These are phyloP conservation scores for Acipenser oxyrinchus DNA, from an alignment of 2,797 vertebrate genomes.

Conservation along the genomic window DNA sequence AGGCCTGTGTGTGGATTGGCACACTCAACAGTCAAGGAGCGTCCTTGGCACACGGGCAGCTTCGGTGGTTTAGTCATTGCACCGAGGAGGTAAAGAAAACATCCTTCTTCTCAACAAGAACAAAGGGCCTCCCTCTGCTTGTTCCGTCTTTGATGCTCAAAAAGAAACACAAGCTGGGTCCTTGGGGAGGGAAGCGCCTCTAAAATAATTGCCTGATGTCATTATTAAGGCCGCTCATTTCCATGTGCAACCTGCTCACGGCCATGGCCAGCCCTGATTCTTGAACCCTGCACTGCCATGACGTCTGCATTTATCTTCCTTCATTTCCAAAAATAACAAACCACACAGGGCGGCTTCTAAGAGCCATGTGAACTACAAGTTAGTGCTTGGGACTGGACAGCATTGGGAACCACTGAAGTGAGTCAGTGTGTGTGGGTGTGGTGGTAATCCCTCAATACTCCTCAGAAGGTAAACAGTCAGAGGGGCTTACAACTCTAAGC, in stretches of 20 bases:
- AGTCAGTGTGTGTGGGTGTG: too few relatives aligned
- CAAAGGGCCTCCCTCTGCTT: not conserved
- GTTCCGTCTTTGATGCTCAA: not conserved
- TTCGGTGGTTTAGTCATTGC: slow-evolving; percentile 7
- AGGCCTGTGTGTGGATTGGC: not conserved
- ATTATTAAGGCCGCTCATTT: not conserved
- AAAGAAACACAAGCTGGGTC: not conserved
- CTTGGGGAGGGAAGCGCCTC: not conserved
- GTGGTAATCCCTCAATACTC: not conserved
- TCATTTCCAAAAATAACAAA: not conserved
- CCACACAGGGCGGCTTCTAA: not conserved
- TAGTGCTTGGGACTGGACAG: not conserved
- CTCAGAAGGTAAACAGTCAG: too few relatives aligned
- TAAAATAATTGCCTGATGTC: not conserved
- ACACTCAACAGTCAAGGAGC: not conserved
- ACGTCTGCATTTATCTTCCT: not conserved
- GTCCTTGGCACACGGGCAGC: not conserved
- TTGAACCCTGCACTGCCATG: not conserved
- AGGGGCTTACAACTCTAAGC: too few relatives aligned
- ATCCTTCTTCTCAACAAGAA: slow-evolving; percentile 4
- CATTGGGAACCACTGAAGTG: not conserved
- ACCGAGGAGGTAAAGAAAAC: slow-evolving; percentile 5
- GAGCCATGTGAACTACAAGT: too few relatives aligned
- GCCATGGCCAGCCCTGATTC: not conserved
- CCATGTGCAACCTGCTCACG: not conserved